Evolutionary conservation across 2,113 vertebrate genomes (phyloP).

Genomic region (Phoenicopterus ruber): DNA sequence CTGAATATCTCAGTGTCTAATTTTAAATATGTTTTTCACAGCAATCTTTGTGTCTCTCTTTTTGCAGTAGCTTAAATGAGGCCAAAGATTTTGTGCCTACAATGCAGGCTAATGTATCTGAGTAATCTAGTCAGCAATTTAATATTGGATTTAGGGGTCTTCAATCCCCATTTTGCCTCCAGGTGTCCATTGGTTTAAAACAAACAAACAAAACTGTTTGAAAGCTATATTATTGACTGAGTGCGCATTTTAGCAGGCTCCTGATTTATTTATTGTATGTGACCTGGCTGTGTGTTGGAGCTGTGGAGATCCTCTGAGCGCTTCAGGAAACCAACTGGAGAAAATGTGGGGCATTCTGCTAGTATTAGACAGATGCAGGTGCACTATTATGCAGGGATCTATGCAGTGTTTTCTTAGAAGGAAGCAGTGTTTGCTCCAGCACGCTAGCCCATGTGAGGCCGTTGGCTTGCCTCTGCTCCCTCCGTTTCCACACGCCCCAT

Average conservation of each 20-base stretch:
- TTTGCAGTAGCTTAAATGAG: slow-evolving; percentile 25
- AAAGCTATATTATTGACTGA: neutral
- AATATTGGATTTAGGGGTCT: neutral
- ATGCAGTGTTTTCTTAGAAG: neutral
- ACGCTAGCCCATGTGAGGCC: rapidly evolving
- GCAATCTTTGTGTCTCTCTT: neutral
- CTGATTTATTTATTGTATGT: neutral
- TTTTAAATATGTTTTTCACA: slow-evolving; percentile 23
- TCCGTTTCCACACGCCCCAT: rapidly evolving
- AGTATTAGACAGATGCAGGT: neutral
- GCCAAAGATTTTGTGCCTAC: neutral
- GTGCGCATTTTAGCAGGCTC: neutral
- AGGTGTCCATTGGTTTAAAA: neutral
- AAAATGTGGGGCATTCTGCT: neutral
- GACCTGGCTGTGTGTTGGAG: neutral
- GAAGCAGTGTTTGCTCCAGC: neutral
- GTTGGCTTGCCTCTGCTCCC: neutral
- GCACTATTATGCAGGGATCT: neutral
- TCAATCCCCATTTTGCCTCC: neutral
- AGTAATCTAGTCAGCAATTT: neutral
- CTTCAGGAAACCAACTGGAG: neutral
- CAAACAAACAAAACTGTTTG: neutral
- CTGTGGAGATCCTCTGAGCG: neutral
- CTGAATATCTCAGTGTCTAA: slow-evolving; percentile 27
- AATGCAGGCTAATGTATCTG: neutral